These are phyloP conservation scores for Sebastes vulpes DNA, from an alignment of 2,797 vertebrate genomes.

Conservation along the genomic window DNA sequence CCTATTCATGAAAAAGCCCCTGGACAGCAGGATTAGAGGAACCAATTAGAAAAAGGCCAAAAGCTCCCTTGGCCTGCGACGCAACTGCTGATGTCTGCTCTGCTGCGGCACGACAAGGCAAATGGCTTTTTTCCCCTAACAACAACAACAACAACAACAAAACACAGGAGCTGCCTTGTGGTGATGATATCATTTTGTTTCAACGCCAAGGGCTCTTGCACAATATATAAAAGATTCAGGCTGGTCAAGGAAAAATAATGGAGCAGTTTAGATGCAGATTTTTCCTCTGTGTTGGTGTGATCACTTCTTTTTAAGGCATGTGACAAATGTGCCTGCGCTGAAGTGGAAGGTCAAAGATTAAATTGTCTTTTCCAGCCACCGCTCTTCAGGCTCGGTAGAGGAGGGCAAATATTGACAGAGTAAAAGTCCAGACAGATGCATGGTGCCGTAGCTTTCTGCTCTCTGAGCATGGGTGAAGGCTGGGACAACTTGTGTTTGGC, in stretches of 20 bases:
- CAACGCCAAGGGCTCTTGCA: slow-evolving; percentile 8
- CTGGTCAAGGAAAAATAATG: neutral
- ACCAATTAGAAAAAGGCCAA: slow-evolving; percentile 50
- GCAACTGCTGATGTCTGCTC: slow-evolving; percentile 19
- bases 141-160: neutral
- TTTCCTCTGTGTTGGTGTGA: neutral
- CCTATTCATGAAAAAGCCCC: slow-evolving; percentile 37
- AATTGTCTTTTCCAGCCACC: neutral
- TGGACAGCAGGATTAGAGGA: slow-evolving; percentile 50
- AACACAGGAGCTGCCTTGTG: slow-evolving; percentile 27
- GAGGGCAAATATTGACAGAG: slow-evolving; percentile 79
- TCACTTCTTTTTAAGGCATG: neutral
- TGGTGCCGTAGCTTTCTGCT: neutral
- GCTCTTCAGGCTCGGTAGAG: slow-evolving; percentile 19
- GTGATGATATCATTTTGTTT: slow-evolving; percentile 35
- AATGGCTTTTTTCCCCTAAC: neutral
- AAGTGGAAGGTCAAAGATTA: slow-evolving; percentile 51
- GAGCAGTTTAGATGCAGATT: neutral
- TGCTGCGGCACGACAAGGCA: slow-evolving; percentile 17
- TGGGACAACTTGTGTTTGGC: neutral
- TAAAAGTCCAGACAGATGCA: slow-evolving; percentile 57
- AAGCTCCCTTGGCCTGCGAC: neutral
- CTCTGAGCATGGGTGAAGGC: neutral
- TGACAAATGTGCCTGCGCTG: slow-evolving; percentile 3
- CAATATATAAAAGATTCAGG: slow-evolving; percentile 17